Evolutionary conservation across 2,888 invertebrate species (phyloP), one percentile per base, ranked within the genome.

Genomic region (Matsumyia berberina): DNA sequence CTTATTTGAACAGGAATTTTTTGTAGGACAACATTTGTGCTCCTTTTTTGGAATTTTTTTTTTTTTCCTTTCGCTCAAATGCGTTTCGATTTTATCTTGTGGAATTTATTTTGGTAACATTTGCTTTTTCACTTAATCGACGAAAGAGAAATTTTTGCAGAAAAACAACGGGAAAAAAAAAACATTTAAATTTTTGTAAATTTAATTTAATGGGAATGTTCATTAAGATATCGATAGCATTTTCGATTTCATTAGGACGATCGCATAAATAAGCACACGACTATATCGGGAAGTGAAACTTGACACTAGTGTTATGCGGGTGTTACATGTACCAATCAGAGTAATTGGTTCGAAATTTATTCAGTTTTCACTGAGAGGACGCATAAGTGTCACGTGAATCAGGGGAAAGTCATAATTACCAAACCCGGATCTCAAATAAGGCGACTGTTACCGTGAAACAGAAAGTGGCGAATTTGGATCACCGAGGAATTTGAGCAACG

Each of bases 1-100:
- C 67, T 80, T 58, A n/a, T 29, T 78, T 74, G 46, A 80, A 74
- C 80, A 67, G 60, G 80, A 74, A 74, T 74, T 57, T 9, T 80
- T 73, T 80, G 66, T 73, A 79, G 79, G 73, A 66, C 79, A 73
- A 51, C 35, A 44, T 58, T 72, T 79, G 64, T 79, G 37, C 72
- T 11, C 39, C 69, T 69, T 69, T 44, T 53, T 67, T 7, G 42
- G 35, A 3, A 17, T 35, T 46, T 31, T 62, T 24, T 24, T 24
- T 24, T 24, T 24, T 24, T 24, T 24, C n/a, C n/a, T n/a, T n/a
- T n/a, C n/a, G n/a, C n/a, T 49, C 2, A 12, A 31, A 19, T 53
- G 9, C 31, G n/a, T 44, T 64, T 37, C 12, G 19, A 29, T 33
- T 33, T 46, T 46, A 5, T 62, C 12, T 57, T 39, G 37, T 17